phyloP scores from a whole-genome alignment of 2,113 vertebrate genomes.

The Haplotaxodon microlepis region DNA sequence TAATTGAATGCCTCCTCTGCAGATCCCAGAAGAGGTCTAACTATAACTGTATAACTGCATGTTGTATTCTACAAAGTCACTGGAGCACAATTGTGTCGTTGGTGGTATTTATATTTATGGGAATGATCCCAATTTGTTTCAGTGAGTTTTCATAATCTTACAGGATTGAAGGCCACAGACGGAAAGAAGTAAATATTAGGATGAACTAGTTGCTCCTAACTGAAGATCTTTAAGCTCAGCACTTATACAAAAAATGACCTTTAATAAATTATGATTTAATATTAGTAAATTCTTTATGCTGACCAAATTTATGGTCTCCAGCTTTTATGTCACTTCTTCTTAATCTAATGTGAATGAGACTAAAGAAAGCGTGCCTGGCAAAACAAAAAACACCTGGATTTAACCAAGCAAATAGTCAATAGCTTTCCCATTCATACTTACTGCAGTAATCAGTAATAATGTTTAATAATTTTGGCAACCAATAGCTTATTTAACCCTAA shows the following conservation, averaged over 20 bases:
- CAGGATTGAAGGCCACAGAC: not conserved
- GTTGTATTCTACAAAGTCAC: not conserved
- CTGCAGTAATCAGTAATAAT: no score
- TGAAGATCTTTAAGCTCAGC: not conserved
- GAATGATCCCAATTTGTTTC: not conserved
- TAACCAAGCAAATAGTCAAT: no score
- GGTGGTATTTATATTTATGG: not conserved
- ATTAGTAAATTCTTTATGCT: not conserved
- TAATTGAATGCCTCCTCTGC: rapidly evolving
- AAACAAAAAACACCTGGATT: not conserved
- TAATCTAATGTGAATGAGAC: not conserved
- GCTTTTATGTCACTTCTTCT: not conserved
- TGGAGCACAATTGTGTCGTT: not conserved
- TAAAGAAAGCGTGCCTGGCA: not conserved
- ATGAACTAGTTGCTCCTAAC: not conserved
- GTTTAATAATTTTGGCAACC: no score
- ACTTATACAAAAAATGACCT: not conserved
- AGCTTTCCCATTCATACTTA: no score
- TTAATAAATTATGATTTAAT: not conserved
- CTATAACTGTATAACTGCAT: no score
- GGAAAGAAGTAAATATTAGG: no score
- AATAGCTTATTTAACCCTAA: no score
- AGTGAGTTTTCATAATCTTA: not conserved
- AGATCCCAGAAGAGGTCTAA: no score
- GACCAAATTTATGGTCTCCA: not conserved